Percentiles rank a stretch among this genome's conserved stretches.
These are phyloP conservation scores for Rhamphomyia laevipes DNA, from an alignment of 2,888 invertebrate genomes.

Conservation along the genomic window DNA sequence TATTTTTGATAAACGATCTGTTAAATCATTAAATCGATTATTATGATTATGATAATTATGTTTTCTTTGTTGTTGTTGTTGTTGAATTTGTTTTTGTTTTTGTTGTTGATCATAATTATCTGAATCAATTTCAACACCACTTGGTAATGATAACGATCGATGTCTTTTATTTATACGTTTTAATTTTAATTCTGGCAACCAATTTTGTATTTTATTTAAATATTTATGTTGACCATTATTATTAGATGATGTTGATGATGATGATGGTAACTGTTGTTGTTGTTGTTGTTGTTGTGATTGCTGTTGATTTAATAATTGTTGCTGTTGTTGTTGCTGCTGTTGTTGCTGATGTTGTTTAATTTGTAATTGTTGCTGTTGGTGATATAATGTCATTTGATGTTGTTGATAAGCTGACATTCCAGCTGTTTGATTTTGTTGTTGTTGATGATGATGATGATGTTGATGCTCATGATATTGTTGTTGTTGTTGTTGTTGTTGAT, in stretches of 20 bases:
- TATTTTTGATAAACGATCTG: slow-evolving; percentile 25
- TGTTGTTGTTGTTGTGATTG: slow-evolving; percentile 24
- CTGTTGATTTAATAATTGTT: slow-evolving; percentile 11
- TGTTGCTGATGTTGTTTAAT: slow-evolving; percentile 8
- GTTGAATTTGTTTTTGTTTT: slow-evolving; percentile 21
- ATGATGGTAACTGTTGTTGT: slow-evolving; percentile 15
- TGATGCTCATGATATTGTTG: background rate
- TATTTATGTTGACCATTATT: slow-evolving; percentile 37
- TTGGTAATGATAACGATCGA: slow-evolving; percentile 71
- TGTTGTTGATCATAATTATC: slow-evolving; percentile 20
- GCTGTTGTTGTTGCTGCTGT: slow-evolving; percentile 12
- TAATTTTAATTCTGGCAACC: slow-evolving; percentile 70
- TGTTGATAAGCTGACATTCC: slow-evolving; percentile 1
- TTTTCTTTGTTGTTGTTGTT: slow-evolving; percentile 19
- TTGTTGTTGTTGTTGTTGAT: slow-evolving; percentile 29
- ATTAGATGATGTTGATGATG: background rate
- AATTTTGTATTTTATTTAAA: slow-evolving; percentile 45
- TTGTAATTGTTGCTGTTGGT: slow-evolving; percentile 6
- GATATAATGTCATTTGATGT: slow-evolving; percentile 1
- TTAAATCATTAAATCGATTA: slow-evolving; percentile 15
- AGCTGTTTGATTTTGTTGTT: slow-evolving; percentile 27
- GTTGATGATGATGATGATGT: slow-evolving; percentile 8
- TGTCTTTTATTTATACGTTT: slow-evolving; percentile 49
- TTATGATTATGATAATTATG: slow-evolving; percentile 13
- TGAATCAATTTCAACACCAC: slow-evolving; percentile 48